These are phyloP conservation scores for Drosophila bifasciata DNA, from an alignment of 1,140 invertebrate species.

Conservation along the genomic window DNA sequence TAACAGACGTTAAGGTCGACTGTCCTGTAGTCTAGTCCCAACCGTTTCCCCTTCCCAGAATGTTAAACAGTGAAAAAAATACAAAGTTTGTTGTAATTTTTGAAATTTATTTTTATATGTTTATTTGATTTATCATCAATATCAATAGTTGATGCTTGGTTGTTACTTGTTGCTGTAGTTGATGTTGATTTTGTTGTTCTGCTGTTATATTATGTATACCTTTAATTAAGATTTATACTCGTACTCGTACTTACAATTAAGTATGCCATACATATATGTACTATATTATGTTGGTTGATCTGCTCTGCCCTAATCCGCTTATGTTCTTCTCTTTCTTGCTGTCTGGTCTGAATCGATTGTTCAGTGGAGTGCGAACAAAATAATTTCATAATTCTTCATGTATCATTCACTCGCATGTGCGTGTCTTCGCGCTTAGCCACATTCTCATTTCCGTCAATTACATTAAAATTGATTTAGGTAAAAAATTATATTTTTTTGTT, in stretches of 20 bases:
- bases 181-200: conserved; percentile 58
- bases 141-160: conserved; percentile 67
- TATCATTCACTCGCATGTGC: conserved; percentile 1
- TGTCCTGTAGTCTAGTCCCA: too few relatives aligned
- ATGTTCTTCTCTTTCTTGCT: conserved; percentile 27
- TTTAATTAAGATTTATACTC: conserved; percentile 73
- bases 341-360: conserved; percentile 37
- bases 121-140: conserved; percentile 61
- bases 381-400: conserved; percentile 27
- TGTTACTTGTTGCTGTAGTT: conserved; percentile 73
- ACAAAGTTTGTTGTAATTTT: conserved; percentile 60
- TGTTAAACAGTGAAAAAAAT: not conserved
- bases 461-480: conserved; percentile 70
- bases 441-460: conserved; percentile 50
- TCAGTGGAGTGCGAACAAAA: conserved; percentile 49
- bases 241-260: conserved; percentile 62
- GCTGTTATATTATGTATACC: conserved; percentile 49
- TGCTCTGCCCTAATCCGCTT: conserved; percentile 6
- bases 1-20: too few relatives aligned
- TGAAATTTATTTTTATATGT: conserved; percentile 71
- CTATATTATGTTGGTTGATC: conserved; percentile 33
- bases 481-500: conserved; percentile 61
- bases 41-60: too few relatives aligned
- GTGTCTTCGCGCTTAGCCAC: not conserved
- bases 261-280: conserved; percentile 50